Conservation (phyloP, 2,888 invertebrate species). For the Mesorhabditis spiculigera region DNA sequence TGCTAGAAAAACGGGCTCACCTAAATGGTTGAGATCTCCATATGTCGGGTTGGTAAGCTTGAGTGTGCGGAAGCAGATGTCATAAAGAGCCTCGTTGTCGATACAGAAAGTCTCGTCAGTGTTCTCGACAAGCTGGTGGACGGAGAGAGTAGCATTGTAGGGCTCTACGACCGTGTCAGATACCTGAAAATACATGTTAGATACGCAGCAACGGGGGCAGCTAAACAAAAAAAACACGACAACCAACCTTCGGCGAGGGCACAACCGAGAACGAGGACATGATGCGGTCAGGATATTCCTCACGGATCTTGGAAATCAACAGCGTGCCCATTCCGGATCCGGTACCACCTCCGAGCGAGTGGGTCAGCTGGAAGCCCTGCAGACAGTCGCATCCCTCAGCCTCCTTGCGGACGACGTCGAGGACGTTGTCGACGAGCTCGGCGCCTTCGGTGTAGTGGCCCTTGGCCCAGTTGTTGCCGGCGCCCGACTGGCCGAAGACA, state of each 20-base stretch:
- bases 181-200: slow-evolving; percentile 24
- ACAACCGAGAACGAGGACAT: slow-evolving; percentile 96
- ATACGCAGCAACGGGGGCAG: not conserved
- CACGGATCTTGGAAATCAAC: slow-evolving; percentile 89
- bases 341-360: slow-evolving; percentile 80
- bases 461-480: slow-evolving; percentile 58
- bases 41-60: slow-evolving; percentile 74
- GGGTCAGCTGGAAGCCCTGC: slow-evolving; percentile 79
- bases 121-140: slow-evolving; percentile 62
- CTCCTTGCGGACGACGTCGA: slow-evolving; percentile 72
- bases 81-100: slow-evolving; percentile 65
- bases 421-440: slow-evolving; percentile 67
- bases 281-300: slow-evolving; percentile 95
- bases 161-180: slow-evolving; percentile 73
- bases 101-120: slow-evolving; percentile 62
- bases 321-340: slow-evolving; percentile 85
- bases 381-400: slow-evolving; percentile 83
- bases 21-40: slow-evolving; percentile 79
- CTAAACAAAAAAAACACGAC: not conserved
- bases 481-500: slow-evolving; percentile 72
- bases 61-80: slow-evolving; percentile 66
- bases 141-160: slow-evolving; percentile 65
- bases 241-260: slow-evolving; percentile 72
- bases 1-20: slow-evolving; percentile 65
- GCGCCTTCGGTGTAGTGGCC: slow-evolving; percentile 88